Conservation (phyloP, 2,888 invertebrate species). For the Watsonalla binaria region DNA sequence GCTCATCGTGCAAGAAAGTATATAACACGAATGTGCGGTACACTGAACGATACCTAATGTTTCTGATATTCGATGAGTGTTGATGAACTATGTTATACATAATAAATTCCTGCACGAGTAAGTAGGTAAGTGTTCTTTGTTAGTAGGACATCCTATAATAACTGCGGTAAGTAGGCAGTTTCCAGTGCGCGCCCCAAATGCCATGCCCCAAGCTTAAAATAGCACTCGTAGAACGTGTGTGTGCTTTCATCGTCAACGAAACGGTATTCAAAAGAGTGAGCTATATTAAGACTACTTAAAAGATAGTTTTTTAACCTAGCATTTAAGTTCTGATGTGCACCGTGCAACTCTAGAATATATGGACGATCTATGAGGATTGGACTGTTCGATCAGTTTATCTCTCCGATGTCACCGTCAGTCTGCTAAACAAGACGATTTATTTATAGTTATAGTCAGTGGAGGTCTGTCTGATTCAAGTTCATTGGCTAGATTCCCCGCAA, state of each 20-base stretch:
- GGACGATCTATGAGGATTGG: too few relatives aligned
- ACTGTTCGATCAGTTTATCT: neutral
- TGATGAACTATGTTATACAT: too few relatives aligned
- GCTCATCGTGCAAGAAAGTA: neutral
- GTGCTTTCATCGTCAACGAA: too few relatives aligned
- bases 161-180: conserved; percentile 58
- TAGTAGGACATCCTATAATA: conserved; percentile 71
- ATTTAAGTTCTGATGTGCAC: too few relatives aligned
- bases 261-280: too few relatives aligned
- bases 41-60: too few relatives aligned
- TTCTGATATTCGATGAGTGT: too few relatives aligned
- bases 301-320: too few relatives aligned
- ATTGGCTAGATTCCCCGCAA: conserved; percentile 64
- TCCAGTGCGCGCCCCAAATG: conserved; percentile 72
- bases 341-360: too few relatives aligned
- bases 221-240: conserved; percentile 36
- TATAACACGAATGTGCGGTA: neutral
- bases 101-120: too few relatives aligned
- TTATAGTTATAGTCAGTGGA: conserved; percentile 55
- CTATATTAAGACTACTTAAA: too few relatives aligned
- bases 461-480: conserved; percentile 67
- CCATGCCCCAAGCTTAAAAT: conserved; percentile 67
- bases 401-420: conserved; percentile 11
- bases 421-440: conserved; percentile 26
- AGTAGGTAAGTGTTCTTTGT: conserved; percentile 36